These are phyloP conservation scores for human (Homo sapiens) DNA, from an alignment of 2,113 vertebrate species.

Conservation along the genomic window DNA sequence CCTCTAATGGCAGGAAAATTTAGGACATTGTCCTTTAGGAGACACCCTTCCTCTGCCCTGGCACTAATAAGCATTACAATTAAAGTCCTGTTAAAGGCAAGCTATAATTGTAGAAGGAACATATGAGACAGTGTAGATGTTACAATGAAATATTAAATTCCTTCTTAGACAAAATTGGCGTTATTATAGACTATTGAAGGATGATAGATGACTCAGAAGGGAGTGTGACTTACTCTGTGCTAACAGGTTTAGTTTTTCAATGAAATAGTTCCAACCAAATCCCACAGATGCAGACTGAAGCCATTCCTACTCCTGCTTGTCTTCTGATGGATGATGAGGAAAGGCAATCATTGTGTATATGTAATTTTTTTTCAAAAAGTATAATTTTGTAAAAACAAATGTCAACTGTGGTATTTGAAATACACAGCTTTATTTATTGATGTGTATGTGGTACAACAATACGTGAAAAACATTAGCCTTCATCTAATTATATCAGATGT, in stretches of 20 bases:
- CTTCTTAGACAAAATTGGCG: background rate
- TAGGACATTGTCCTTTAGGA: background rate
- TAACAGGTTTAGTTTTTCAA: background rate
- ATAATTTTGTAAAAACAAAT: constrained; percentile 11
- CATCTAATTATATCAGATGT: background rate
- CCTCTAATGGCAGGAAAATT: background rate
- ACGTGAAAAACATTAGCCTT: background rate
- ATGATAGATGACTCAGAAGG: background rate
- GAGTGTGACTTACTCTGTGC: background rate
- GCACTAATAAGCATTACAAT: background rate
- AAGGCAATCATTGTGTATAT: background rate
- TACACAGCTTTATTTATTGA: background rate
- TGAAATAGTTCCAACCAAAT: background rate
- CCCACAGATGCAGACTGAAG: background rate
- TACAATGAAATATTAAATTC: background rate
- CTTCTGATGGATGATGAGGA: background rate
- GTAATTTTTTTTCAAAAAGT: background rate
- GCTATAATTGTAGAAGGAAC: background rate
- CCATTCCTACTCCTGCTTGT: background rate
- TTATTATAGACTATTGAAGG: background rate
- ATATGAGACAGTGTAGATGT: background rate
- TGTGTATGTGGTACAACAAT: background rate
- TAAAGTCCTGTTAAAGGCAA: background rate
- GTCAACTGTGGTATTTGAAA: background rate
- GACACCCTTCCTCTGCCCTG: background rate